Base-by-base conservation (phyloP, 2,113 vertebrate genomes). In the Catagonus wagneri region DNA sequence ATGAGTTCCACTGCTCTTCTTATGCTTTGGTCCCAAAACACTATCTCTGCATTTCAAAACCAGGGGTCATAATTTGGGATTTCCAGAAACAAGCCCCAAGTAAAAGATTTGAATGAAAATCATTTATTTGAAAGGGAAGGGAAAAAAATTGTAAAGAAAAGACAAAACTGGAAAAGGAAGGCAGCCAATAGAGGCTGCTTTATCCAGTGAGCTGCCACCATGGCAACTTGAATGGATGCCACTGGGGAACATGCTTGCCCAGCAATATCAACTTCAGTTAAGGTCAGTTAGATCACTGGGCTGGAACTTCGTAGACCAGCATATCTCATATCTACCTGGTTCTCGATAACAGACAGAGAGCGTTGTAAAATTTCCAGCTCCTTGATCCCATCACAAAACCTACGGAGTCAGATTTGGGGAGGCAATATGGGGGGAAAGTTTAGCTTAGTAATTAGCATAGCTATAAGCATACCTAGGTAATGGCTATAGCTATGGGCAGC, bases 271-370 rank as follows among this genome's bases (percentile, higher is more conserved):
- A n/a, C 29, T 63, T 83, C 4, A 66, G 5, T 34, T 22, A 32
- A 68, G 19, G 10, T 80, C 36, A 32, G n/a, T 90, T 83, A 34
- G 23, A 34, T 66, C 54, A 11, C 25, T 60, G 54, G 80, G 14
- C 56, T 44, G 22, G 12, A 56, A 36, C 52, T 36, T 66, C 1
- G 6, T 34, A 78, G 22, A 63, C 13, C 32, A 56, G 39, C 23
- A 72, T 32, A 72, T 94, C 52, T 92, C n/a, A 92, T 9, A 58
- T 81, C 39, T 83, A n/a, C 39, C 19, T 80, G 58, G 14, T 95
- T 44, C n/a, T 4, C 79, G 52, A 23, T 27, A 36, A 27, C 32
- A 83, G 29, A 39, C 17, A 27, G 14, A 50, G 20, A 75, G 34
- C 34, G 80, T 32, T 34, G 6, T 50, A 84, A 83, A 75, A 72